A percentile compares a stretch with the other conserved stretches of the same genome.
Evolutionary conservation across 2,888 invertebrate species (phyloP).

Genomic region (Pocota personata): DNA sequence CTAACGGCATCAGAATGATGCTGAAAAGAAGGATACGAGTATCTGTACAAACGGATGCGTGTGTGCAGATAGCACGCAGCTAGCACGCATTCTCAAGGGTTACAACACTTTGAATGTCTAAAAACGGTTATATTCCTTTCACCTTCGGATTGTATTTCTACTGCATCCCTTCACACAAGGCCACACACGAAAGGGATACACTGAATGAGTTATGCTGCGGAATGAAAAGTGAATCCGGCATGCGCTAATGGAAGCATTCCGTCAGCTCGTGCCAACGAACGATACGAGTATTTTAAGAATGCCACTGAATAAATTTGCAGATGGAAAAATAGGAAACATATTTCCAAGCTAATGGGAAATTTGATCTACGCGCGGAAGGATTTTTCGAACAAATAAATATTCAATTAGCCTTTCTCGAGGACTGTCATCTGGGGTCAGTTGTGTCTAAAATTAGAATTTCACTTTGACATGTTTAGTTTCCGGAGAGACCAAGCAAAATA

Average conservation of each 20-base stretch:
- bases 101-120: constrained; percentile 1
- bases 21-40: constrained; percentile 32
- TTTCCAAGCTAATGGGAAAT: constrained; percentile 48
- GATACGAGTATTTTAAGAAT: neutral
- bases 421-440: constrained; percentile 36
- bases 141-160: constrained; percentile 34
- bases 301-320: constrained; percentile 37
- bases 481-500: constrained; percentile 33
- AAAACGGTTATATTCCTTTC: constrained; percentile 60
- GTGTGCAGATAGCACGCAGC: constrained; percentile 45
- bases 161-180: constrained; percentile 20
- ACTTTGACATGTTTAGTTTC: constrained; percentile 38
- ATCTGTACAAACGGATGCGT: neutral
- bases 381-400: constrained; percentile 49
- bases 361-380: constrained; percentile 54
- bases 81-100: constrained; percentile 67
- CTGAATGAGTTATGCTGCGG: neutral
- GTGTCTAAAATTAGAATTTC: constrained; percentile 42
- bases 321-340: constrained; percentile 33
- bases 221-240: constrained; percentile 47
- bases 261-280: constrained; percentile 50
- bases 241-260: constrained; percentile 12
- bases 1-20: constrained; percentile 62
- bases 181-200: constrained; percentile 10
- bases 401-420: constrained; percentile 56